Evolutionary conservation across 2,113 vertebrate species (phyloP), one percentile per base, ranked within the genome.

Genomic region (Pipa parva): DNA sequence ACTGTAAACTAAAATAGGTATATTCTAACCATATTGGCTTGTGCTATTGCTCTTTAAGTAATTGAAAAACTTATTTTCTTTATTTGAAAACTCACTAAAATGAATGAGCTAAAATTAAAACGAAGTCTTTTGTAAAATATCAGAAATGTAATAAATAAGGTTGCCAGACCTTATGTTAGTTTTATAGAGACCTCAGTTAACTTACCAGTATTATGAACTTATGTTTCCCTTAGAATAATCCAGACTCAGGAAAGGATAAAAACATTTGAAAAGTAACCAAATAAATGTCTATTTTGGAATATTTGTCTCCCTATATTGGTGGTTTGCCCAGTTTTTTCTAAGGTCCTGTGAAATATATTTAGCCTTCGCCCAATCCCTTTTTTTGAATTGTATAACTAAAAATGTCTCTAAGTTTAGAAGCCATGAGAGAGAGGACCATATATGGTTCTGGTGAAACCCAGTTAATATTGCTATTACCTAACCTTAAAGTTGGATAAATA

Each of bases 401-500:
- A 28, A 70, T 61, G 27, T 60, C 33, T 59, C 36, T 48, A 22
- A n/a, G 31, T 28, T 17, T 18, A 59, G 33, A 29, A 21, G 61
- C n/a, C 46, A 28, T 10, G 21, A 33, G 28, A 26, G 45, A 51
- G 46, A 39, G 50, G 20, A 54, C 66, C 66, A 29, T 70, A 70
- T 70, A 70, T 54, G 66, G 66, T 26, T 36, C 4, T 21, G 12
- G 39, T 70, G 25, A 54, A 70, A 70, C 17, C 11, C 18, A 61
- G 18, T 52, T 45, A 37, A 45, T 51, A 54, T 42, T 7, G 57
- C 48, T 61, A 61, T 42, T 58, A 54, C 58, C 37, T 54, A 48
- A 61, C 36, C 24, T 37, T 13, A 42, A 36, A 28, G 63, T 18
- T 61, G 60, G 66, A 70, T 70, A 61, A 70, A 70, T 70, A 39